Evolutionary conservation across 2,797 vertebrate species (phyloP), one percentile per base, ranked within the genome.

Genomic region (Chrysocyon brachyurus): DNA sequence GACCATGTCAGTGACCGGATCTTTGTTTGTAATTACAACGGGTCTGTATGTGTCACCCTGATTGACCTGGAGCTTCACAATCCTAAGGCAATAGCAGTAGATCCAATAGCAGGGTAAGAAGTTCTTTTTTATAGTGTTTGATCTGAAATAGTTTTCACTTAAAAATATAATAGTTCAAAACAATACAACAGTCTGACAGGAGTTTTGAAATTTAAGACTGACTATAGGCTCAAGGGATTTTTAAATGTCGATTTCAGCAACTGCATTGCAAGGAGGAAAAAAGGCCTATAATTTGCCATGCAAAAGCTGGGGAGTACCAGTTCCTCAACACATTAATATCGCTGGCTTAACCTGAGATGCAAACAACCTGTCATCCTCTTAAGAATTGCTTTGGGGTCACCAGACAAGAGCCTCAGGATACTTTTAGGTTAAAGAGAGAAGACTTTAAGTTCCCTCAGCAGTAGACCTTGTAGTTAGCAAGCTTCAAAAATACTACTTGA

Each of bases 41-140:
- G 99, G 24, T 99, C 99, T 9, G 99, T 99, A 1, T 99, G 99
- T 94, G 98, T 99, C 77, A 99, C 99, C 3, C 98, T 99, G 97
- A 98, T 99, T 59, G 99, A 99, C 70, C 98, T 99, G 75, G 99
- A 99, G 97, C 99, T 99, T 21, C 98, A 95, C 59, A 99, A 99
- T 98, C 99, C 99, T 22, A 99, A 99, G 98, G 99, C 99, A 97
- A 99, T 99, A 92, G 99, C 99, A 68, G 96, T 99, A 73, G 99
- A 99, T 98, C 99, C 99, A 89, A 98, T 99, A 78, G 98, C 99
- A 98, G 99, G 99, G 99, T 99, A 98, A 99, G 99, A 79, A 54
- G 59, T 40, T 92, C 66, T 57, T 82, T 33, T 66, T 82, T 19
- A 22, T 12, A 26, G 0, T 75, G 8, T 84, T 79, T 70, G 12